Conservation (phyloP, 2,888 invertebrate species). For the Philereme vetulata region DNA sequence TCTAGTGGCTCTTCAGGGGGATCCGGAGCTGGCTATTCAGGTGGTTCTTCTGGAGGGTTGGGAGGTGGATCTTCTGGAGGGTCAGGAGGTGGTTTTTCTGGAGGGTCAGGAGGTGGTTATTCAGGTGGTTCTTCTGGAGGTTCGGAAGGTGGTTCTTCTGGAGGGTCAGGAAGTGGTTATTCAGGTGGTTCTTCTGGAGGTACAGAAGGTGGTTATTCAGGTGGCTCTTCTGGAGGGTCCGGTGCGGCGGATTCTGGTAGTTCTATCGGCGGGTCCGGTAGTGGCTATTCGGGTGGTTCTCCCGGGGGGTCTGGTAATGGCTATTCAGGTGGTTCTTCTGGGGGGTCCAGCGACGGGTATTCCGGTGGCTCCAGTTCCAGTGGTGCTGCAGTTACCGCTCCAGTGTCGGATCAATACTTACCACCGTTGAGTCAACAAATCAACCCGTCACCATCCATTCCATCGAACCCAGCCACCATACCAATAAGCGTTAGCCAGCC, state of each 20-base stretch:
- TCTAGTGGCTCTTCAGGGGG: neutral
- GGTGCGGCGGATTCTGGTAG: neutral
- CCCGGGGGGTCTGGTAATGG: neutral
- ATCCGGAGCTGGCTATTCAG: constrained; percentile 6
- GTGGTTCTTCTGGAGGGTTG: constrained; percentile 1
- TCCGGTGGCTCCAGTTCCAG: constrained; percentile 7
- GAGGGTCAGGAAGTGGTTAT: constrained; percentile 1
- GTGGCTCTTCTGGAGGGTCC: constrained; percentile 3
- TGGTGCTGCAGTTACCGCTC: constrained; percentile 9
- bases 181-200: neutral
- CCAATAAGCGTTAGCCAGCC: neutral
- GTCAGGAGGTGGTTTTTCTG: constrained; percentile 5
- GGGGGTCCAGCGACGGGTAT: neutral
- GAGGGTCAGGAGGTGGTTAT: neutral
- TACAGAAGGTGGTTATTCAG: constrained; percentile 2
- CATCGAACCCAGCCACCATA: neutral
- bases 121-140: constrained; percentile 7
- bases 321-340: neutral
- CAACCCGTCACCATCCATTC: constrained; percentile 4
- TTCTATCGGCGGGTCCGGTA: constrained; percentile 2
- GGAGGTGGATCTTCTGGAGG: neutral
- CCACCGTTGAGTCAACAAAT: constrained; percentile 44
- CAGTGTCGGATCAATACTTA: constrained; percentile 46
- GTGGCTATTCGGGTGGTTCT: constrained; percentile 9
- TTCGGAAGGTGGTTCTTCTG: constrained; percentile 6